Evolutionary conservation across 2,888 invertebrate species (phyloP).

Genomic region (Zygogramma bicolorata): DNA sequence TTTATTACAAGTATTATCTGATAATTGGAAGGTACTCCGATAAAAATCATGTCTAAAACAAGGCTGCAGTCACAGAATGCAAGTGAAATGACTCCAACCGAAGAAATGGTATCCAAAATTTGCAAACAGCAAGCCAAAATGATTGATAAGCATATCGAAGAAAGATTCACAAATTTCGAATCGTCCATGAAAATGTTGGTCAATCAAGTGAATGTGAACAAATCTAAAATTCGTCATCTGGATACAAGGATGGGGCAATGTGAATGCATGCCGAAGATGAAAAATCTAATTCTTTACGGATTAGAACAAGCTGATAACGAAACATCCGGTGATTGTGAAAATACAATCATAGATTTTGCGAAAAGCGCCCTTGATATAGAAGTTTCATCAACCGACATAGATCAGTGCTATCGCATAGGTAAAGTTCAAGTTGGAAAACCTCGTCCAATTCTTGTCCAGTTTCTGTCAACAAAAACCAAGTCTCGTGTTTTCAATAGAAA

Average conservation of each 20-base stretch:
- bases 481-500: background rate
- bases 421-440: background rate
- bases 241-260: no score
- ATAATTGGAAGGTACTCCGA: background rate
- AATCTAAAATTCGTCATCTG: no score
- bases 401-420: slow-evolving; percentile 5
- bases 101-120: background rate
- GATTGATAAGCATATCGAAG: slow-evolving; percentile 6
- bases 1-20: background rate
- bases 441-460: no score
- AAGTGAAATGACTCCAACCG: background rate
- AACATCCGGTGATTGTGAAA: background rate
- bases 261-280: background rate
- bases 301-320: slow-evolving; percentile 3
- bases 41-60: background rate
- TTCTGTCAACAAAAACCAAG: slow-evolving; percentile 8
- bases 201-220: no score
- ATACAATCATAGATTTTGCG: background rate
- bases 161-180: slow-evolving; percentile 4
- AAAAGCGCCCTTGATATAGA: background rate
- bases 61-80: background rate
- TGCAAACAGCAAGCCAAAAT: background rate
- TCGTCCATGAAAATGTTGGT: background rate
- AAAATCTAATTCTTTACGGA: slow-evolving; percentile 1
- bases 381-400: slow-evolving; percentile 1